Evolutionary conservation across 2,113 vertebrate genomes (phyloP).

Genomic region (Hucho hucho): DNA sequence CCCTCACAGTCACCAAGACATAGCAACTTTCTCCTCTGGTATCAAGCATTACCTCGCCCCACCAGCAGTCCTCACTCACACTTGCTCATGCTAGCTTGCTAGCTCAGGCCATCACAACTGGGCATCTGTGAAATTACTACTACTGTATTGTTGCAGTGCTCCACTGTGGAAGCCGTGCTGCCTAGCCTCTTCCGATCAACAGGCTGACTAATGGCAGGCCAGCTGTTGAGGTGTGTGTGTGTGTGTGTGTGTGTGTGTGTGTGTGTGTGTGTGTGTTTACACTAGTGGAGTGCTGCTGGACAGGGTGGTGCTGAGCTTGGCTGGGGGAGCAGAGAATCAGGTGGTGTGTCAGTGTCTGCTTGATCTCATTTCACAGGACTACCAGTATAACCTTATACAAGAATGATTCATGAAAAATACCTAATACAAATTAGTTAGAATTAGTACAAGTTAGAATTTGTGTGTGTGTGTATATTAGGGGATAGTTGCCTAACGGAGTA

Average conservation of each 20-base stretch:
- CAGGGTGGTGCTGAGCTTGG: background rate
- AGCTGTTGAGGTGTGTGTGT: constrained; percentile 33
- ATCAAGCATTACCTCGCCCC: background rate
- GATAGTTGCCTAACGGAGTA: no score
- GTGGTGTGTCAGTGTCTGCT: background rate
- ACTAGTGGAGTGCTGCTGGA: background rate
- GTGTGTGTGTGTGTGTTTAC: background rate
- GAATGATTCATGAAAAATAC: no score
- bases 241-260: no score
- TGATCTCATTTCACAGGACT: background rate
- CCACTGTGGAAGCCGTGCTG: no score
- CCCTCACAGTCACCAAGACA: background rate
- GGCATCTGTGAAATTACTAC: background rate
- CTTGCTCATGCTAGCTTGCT: background rate
- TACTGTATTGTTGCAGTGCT: background rate
- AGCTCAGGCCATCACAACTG: background rate
- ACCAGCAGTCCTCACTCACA: background rate
- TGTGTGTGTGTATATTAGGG: no score
- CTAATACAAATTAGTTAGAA: no score
- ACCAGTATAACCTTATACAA: background rate
- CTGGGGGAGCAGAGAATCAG: background rate
- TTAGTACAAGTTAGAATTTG: no score
- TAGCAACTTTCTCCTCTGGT: background rate
- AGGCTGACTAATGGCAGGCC: constrained; percentile 24
- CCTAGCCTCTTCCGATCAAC: no score